phyloP scores from a whole-genome alignment of 1,140 invertebrate species.

The Cyclargus thomasi region DNA sequence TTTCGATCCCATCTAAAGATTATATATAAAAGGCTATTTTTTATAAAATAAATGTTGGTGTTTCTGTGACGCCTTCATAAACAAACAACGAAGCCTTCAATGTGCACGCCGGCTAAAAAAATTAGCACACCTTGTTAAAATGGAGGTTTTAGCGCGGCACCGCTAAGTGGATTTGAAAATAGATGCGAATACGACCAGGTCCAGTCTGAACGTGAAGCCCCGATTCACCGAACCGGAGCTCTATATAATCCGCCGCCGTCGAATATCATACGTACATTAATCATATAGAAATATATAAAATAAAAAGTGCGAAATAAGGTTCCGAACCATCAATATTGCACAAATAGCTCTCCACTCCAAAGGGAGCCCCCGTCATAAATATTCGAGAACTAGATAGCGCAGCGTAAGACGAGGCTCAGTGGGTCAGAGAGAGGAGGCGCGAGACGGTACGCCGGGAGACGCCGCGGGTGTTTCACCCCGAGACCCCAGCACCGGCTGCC shows the following conservation, averaged over 20 bases:
- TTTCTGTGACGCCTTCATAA: neutral
- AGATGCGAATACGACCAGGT: neutral
- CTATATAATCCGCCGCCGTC: neutral
- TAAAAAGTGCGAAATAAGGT: slow-evolving; percentile 4
- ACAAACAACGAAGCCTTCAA: neutral
- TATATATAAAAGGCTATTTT: no score
- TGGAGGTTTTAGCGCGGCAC: neutral
- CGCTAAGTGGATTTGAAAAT: neutral
- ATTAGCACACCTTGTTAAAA: neutral
- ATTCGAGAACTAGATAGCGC: slow-evolving; percentile 6
- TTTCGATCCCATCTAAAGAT: no score
- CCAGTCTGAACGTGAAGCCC: neutral
- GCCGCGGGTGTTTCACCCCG: slow-evolving; percentile 22
- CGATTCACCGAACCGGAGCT: no score
- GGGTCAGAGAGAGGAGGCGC: neutral
- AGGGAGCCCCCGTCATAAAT: slow-evolving; percentile 3
- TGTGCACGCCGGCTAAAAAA: neutral
- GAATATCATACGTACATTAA: slow-evolving; percentile 6
- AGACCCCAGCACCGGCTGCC: slow-evolving; percentile 43
- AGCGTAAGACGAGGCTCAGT: neutral
- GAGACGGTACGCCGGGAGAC: neutral
- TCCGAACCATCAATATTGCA: slow-evolving; percentile 12
- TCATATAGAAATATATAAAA: no score
- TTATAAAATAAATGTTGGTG: neutral
- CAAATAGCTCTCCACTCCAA: neutral